These are phyloP conservation scores for Amphiura filiformis DNA, from an alignment of 35 echinoderm and acorn worm species.

Conservation along the genomic window DNA sequence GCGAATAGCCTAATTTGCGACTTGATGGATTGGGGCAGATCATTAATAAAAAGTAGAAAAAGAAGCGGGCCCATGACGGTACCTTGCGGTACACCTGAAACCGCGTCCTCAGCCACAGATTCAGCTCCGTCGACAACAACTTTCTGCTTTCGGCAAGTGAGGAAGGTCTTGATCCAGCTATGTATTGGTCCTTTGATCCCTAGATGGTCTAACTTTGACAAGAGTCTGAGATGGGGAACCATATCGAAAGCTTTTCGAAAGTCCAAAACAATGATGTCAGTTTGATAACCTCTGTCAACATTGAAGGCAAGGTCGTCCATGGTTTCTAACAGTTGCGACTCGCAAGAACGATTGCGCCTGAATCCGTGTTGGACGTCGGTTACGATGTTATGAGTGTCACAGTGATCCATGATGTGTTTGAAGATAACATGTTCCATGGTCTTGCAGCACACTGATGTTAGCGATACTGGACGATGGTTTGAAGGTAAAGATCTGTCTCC, in stretches of 20 bases:
- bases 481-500: not conserved
- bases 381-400: not conserved
- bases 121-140: no score
- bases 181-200: conserved; percentile 31
- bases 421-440: conserved; percentile 5
- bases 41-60: no score
- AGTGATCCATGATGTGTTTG: not conserved
- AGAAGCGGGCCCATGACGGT: conserved; percentile 53
- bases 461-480: conserved; percentile 19
- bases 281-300: no score
- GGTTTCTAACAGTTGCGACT: no score
- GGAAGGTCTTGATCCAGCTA: no score
- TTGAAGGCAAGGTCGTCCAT: no score
- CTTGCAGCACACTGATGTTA: not conserved
- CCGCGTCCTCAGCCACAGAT: not conserved
- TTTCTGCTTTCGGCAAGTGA: no score
- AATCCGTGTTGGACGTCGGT: not conserved
- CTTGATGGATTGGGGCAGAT: no score
- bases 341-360: no score
- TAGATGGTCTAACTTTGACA: conserved; percentile 23
- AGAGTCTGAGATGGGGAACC: conserved; percentile 29
- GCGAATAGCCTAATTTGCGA: conserved; percentile 46
- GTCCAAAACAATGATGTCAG: conserved; percentile 48
- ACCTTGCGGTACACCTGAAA: conserved; percentile 53
- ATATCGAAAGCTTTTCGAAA: conserved; percentile 58